These are phyloP conservation scores for Gallinago solitaria DNA, from an alignment of 2,797 vertebrate genomes.

Conservation along the genomic window DNA sequence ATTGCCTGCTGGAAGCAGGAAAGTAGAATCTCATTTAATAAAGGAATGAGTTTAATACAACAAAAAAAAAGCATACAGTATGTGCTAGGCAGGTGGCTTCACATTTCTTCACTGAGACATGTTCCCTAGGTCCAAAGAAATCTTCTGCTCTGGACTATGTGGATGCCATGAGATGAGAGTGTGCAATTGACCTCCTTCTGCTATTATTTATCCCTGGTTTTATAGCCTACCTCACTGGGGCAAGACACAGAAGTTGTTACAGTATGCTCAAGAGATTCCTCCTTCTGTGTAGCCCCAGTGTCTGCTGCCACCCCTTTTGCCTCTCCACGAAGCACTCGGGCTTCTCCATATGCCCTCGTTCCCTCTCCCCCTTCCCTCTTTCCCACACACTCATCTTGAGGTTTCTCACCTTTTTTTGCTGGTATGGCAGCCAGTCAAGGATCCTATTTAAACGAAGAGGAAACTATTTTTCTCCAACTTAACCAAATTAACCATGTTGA, in stretches of 20 bases:
- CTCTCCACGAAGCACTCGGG: not conserved
- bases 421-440: not conserved
- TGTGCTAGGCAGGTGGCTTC: not conserved
- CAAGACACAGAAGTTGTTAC: not conserved
- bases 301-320: not conserved
- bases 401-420: not conserved
- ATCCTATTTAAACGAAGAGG: not conserved
- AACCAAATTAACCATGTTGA: not conserved
- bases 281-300: not conserved
- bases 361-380: not conserved
- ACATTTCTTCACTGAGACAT: not conserved
- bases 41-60: not conserved
- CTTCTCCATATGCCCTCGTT: accelerated
- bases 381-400: not conserved
- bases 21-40: not conserved
- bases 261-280: not conserved
- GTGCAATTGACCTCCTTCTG: not conserved
- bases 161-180: not conserved
- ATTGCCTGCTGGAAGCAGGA: not conserved
- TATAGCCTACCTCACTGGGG: not conserved
- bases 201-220: not conserved
- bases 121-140: not conserved
- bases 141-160: not conserved
- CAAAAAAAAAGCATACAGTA: not conserved
- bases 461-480: not conserved